Conservation (phyloP, 2,888 invertebrate genomes). For the Clivina fossor region DNA sequence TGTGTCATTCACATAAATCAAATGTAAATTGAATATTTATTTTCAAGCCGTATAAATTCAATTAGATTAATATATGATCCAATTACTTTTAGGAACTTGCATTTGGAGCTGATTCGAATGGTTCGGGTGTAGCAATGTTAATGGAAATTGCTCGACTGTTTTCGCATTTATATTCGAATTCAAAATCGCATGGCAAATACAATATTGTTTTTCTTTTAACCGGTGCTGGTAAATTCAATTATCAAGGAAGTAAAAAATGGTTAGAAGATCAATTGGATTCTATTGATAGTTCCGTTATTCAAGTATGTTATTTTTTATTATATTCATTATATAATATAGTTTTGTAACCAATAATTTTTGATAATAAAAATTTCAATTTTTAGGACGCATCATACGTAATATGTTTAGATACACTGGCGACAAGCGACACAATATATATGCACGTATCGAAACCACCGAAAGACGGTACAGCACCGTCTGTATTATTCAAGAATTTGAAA, state of each 20-base stretch:
- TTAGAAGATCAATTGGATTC: conserved; percentile 89
- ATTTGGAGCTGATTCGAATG: conserved; percentile 89
- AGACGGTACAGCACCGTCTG: conserved; percentile 74
- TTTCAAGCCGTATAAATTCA: too few relatives aligned
- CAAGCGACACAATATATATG: conserved; percentile 69
- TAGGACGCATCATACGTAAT: conserved; percentile 87
- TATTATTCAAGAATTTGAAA: conserved; percentile 67
- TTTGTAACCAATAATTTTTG: conserved; percentile 10
- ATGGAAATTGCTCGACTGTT: conserved; percentile 86
- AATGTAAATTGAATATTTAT: too few relatives aligned
- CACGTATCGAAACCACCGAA: conserved; percentile 97
- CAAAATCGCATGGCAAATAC: conserved; percentile 71
- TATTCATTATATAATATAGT: neutral
- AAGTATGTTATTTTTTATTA: conserved; percentile 57
- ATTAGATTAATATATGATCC: conserved; percentile 23
- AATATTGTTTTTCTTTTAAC: conserved; percentile 86
- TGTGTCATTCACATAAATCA: too few relatives aligned
- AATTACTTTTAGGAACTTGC: conserved; percentile 70
- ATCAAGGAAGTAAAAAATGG: conserved; percentile 95
- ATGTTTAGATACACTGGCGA: conserved; percentile 82
- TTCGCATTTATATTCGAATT: conserved; percentile 79
- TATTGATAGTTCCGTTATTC: conserved; percentile 67
- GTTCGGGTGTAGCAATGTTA: conserved; percentile 84
- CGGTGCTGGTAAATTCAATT: conserved; percentile 91
- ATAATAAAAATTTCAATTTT: conserved; percentile 47